Evolutionary conservation across 2,113 vertebrate species (phyloP), one percentile per base, ranked within the genome.

Genomic region (Vulpes vulpes): DNA sequence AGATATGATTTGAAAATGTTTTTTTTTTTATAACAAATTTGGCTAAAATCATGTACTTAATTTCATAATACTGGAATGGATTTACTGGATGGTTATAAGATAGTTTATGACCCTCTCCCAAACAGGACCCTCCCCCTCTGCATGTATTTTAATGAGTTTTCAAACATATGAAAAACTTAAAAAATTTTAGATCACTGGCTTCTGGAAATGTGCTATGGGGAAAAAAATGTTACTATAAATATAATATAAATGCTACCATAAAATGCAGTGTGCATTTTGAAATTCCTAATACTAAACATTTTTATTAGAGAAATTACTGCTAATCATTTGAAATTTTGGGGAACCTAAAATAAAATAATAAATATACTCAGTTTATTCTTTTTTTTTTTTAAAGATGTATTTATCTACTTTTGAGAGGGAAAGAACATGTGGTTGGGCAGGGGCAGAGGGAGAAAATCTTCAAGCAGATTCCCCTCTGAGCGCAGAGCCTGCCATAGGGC

Each of bases 261-360:
- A 91, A 84, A 60, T 95, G 9, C 8, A 64, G 12, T 32, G 4
- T 38, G 32, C 71, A 85, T 78, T 93, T 91, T 60, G 11, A 78
- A 97, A 79, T 94, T 97, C 30, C 55, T 91, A 64, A 91, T 62
- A 67, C 5, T n/a, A 81, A 14, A 1, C 22, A 11, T 71, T 88
- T 94, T 16, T 73, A 88, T 94, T 97, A 22, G 12, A 86, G 49
- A 16, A 90, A 30, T 80, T 96, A 89, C 35, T 94, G 1, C 73
- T 83, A 76, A 49, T 43, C 82, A 86, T 27, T 67, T 89, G 62
- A 22, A 25, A 73, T 15, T 59, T 51, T 43, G 65, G 92, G 38
- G 4, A 82, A 62, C 35, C 59, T 82, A 51, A 8, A 95, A 86
- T 5, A 95, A 8, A 76, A 82, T 55, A 94, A 89, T 19, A 83